Evolutionary conservation across 2,888 invertebrate genomes (phyloP).

Genomic region (Pachydiplax longipennis): DNA sequence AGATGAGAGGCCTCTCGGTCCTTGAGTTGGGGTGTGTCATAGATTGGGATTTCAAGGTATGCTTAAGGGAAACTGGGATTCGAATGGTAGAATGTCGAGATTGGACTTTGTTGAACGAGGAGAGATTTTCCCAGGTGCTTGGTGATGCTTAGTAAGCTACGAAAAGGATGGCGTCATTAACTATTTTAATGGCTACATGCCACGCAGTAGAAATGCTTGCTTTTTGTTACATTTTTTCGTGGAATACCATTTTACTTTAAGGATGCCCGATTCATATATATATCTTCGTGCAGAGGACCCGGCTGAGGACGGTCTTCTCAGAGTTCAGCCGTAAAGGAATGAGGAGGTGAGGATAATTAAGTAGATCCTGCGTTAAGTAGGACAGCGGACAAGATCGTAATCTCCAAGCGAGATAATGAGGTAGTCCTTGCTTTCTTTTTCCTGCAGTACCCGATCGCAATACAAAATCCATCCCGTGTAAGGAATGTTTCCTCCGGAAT

Average conservation of each 20-base stretch:
- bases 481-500: no score
- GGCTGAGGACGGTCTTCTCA: background rate
- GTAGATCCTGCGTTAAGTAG: background rate
- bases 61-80: background rate
- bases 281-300: background rate
- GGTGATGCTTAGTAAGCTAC: background rate
- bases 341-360: background rate
- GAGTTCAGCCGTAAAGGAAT: background rate
- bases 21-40: background rate
- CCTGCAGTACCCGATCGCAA: no score
- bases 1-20: background rate
- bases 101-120: background rate
- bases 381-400: background rate
- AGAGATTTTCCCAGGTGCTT: background rate
- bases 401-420: background rate
- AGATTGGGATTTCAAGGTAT: background rate
- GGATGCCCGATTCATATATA: background rate
- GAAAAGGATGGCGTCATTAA: background rate
- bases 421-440: background rate
- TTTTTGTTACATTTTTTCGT: background rate
- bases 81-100: background rate
- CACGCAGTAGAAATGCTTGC: background rate
- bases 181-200: background rate
- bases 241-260: background rate
- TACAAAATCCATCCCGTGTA: no score